Conservation (phyloP, 2,113 vertebrate species). For the Mirounga angustirostris region DNA sequence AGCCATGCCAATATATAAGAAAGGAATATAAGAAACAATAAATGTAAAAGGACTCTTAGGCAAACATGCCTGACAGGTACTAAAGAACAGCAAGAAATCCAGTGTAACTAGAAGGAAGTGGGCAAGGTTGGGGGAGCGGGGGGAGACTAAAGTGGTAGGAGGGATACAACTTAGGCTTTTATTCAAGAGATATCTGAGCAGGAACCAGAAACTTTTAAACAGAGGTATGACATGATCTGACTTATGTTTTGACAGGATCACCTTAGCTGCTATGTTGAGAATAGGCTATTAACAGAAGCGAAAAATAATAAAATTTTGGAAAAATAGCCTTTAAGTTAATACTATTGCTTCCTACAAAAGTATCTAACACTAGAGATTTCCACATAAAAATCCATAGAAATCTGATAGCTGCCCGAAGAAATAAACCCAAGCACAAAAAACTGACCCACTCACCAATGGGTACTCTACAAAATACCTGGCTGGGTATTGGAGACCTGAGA, state of each 20-base stretch:
- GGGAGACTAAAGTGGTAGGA: neutral
- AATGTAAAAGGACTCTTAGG: neutral
- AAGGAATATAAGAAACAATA: conserved; percentile 21
- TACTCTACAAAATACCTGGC: conserved; percentile 30
- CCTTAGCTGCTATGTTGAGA: neutral
- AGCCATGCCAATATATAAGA: conserved; percentile 27
- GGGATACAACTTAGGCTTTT: neutral
- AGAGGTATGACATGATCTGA: neutral
- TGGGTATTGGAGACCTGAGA: neutral
- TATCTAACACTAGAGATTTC: conserved; percentile 21
- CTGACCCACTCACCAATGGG: neutral
- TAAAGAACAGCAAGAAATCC: conserved; percentile 29
- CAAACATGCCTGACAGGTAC: neutral
- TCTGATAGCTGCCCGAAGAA: conserved; percentile 26
- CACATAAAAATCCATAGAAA: neutral
- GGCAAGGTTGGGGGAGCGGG: neutral
- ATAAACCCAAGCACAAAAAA: conserved; percentile 23
- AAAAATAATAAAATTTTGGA: neutral
- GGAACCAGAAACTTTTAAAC: conserved; percentile 31
- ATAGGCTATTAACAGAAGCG: conserved; percentile 16
- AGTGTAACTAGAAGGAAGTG: neutral
- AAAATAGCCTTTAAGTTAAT: conserved; percentile 29
- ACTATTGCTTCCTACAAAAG: neutral
- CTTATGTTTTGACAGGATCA: neutral
- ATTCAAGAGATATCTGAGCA: neutral